Percentiles rank a stretch among this genome's conserved stretches.
Conservation (phyloP, 2,888 invertebrate species). For the Epirrhoe alternata region DNA sequence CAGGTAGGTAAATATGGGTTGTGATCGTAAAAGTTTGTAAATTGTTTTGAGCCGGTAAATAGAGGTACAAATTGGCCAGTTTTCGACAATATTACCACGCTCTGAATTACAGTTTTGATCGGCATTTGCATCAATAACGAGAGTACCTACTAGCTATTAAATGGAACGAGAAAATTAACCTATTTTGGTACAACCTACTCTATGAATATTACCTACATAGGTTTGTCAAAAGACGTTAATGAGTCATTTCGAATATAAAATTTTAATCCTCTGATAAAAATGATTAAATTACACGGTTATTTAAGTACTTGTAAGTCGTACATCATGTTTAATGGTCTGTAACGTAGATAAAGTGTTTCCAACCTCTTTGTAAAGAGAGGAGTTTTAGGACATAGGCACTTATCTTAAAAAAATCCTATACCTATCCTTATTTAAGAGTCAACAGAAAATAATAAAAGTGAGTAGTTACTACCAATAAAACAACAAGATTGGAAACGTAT, state of each 20-base stretch:
- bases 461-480: no score
- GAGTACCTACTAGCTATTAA: constrained; percentile 2
- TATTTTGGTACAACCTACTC: constrained; percentile 13
- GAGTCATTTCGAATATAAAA: constrained; percentile 16
- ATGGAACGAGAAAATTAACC: constrained; percentile 4
- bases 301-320: constrained; percentile 32
- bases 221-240: constrained; percentile 8
- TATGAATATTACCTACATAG: neutral
- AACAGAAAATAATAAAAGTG: no score
- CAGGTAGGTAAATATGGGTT: neutral
- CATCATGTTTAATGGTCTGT: constrained; percentile 37
- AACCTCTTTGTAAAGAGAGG: constrained; percentile 6
- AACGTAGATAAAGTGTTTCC: constrained; percentile 27
- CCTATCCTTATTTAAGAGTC: no score
- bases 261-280: constrained; percentile 30
- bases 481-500: no score
- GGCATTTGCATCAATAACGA: constrained; percentile 16
- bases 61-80: neutral
- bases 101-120: constrained; percentile 3
- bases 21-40: neutral
- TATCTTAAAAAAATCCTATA: no score
- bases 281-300: constrained; percentile 15
- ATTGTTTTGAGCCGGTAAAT: neutral
- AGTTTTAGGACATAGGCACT: constrained; percentile 5
- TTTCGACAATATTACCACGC: neutral